These are phyloP conservation scores for Pecten maximus DNA, from an alignment of 2,888 invertebrate genomes.

Conservation along the genomic window DNA sequence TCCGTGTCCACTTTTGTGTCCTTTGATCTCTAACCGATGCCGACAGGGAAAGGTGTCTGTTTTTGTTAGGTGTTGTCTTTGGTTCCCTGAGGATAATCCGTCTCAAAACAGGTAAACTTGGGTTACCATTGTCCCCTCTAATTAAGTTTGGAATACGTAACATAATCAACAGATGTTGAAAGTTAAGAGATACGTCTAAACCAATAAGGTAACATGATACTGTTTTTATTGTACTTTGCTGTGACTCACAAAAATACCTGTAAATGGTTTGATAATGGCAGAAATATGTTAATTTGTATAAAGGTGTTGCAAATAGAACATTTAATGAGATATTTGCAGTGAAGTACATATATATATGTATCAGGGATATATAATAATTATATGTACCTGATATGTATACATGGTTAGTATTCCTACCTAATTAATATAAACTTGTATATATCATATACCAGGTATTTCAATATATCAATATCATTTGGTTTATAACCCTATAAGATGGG, in stretches of 20 bases:
- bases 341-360: no score
- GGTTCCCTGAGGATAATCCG: not conserved
- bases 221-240: not conserved
- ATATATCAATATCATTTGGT: no score
- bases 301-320: not conserved
- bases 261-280: not conserved
- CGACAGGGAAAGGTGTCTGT: not conserved
- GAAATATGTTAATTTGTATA: not conserved
- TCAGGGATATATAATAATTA: no score
- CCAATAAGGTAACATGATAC: not conserved
- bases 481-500: no score
- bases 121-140: not conserved
- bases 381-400: no score
- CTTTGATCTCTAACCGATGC: slow-evolving; percentile 1
- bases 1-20: not conserved
- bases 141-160: not conserved
- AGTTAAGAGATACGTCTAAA: not conserved
- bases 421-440: no score
- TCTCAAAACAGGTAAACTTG: not conserved
- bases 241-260: not conserved
- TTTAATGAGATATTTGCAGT: no score
- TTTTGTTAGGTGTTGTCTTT: not conserved
- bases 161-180: not conserved
- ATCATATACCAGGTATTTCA: no score
- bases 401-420: no score